Evolutionary conservation across 1,140 invertebrate genomes (phyloP).

Genomic region (Chrysoperla carnea): DNA sequence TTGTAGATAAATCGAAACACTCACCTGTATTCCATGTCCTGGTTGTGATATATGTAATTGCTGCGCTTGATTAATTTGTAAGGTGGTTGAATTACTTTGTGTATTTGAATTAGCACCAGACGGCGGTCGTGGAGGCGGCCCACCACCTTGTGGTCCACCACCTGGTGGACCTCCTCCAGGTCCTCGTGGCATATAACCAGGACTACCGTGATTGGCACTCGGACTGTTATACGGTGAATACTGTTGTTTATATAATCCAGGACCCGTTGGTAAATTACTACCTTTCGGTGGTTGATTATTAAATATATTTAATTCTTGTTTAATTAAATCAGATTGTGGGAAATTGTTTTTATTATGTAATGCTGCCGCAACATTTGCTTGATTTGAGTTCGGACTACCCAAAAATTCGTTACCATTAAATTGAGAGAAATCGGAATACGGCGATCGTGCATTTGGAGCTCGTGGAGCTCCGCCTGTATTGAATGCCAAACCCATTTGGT

Average conservation of each 20-base stretch:
- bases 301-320: constrained; percentile 27
- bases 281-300: constrained; percentile 21
- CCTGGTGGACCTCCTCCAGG: constrained; percentile 20
- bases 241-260: constrained; percentile 30
- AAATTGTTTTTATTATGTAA: constrained; percentile 29
- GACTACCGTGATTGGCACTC: constrained; percentile 37
- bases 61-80: constrained; percentile 73
- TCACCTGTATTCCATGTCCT: constrained; percentile 49
- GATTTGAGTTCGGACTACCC: constrained; percentile 27
- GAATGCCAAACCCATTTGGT: constrained; percentile 32
- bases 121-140: constrained; percentile 38
- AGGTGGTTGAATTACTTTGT: constrained; percentile 24
- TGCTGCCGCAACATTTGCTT: constrained; percentile 10
- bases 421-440: constrained; percentile 28
- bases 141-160: constrained; percentile 20
- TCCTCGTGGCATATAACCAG: constrained; percentile 36
- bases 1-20: constrained; percentile 9
- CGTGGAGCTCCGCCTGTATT: constrained; percentile 13
- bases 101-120: constrained; percentile 30
- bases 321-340: constrained; percentile 23
- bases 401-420: constrained; percentile 26
- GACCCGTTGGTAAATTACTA: constrained; percentile 20
- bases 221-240: constrained; percentile 50
- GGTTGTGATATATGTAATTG: constrained; percentile 67
- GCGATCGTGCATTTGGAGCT: constrained; percentile 25